Percentiles rank a stretch among this genome's conserved stretches.
Evolutionary conservation across 2,797 vertebrate genomes (phyloP).

Genomic region (Limosa lapponica): DNA sequence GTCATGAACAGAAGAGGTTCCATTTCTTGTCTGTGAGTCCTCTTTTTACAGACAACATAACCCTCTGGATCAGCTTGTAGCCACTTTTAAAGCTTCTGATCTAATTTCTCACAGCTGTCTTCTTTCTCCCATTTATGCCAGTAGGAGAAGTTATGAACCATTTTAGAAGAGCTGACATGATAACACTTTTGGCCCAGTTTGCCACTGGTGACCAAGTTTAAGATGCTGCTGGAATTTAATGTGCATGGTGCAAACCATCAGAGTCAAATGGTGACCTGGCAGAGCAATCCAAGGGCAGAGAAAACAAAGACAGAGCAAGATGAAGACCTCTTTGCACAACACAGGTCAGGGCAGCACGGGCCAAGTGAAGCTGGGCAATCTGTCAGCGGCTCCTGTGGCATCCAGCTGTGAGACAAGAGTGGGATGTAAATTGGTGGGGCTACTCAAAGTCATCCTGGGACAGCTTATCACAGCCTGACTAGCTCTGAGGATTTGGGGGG

Average conservation of each 20-base stretch:
- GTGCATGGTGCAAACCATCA: not conserved
- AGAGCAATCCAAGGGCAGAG: not conserved
- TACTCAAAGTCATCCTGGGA: not conserved
- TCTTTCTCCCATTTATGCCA: not conserved
- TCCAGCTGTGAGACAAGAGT: not conserved
- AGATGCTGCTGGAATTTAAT: not conserved
- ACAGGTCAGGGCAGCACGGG: not conserved
- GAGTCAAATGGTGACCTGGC: not conserved
- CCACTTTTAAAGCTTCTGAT: not conserved
- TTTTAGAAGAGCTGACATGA: not conserved
- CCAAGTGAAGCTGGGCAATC: not conserved
- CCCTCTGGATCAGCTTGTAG: not conserved
- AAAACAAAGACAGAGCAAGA: not conserved
- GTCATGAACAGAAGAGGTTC: not conserved
- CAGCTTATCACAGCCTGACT: not conserved
- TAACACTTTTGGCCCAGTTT: not conserved
- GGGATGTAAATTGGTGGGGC: not conserved
- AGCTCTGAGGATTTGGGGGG: not conserved
- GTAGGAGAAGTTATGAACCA: not conserved
- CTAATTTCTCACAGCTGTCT: not conserved
- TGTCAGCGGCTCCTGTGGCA: not conserved
- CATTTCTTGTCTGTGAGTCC: not conserved
- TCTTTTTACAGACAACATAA: not conserved
- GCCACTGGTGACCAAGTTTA: not conserved
- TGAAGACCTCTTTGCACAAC: not conserved